Percentiles rank a stretch among this genome's conserved stretches.
These are phyloP conservation scores for Bursaphelenchus mucronatus DNA, from an alignment of 1,140 invertebrate genomes.

Conservation along the genomic window DNA sequence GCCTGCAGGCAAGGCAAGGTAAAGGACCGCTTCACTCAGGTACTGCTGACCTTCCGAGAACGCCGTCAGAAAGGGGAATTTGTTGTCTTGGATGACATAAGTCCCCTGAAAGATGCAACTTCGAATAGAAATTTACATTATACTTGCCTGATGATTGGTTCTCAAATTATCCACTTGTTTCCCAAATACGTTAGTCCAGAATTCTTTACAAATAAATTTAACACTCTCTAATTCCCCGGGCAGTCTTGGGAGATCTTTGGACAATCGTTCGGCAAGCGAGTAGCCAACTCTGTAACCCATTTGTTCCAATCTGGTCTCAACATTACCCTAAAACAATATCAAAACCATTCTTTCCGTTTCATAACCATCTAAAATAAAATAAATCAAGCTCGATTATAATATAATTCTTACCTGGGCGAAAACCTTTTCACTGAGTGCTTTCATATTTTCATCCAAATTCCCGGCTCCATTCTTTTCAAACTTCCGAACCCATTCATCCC, in stretches of 20 bases:
- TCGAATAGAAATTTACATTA: conserved; percentile 12
- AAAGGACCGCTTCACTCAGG: conserved; percentile 81
- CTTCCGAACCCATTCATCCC: conserved; percentile 36
- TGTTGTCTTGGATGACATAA: conserved; percentile 94
- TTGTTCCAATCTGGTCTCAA: conserved; percentile 53
- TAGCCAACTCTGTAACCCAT: conserved; percentile 55
- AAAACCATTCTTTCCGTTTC: neutral
- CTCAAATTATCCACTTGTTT: conserved; percentile 97
- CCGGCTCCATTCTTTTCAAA: conserved; percentile 17
- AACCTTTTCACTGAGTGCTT: conserved; percentile 37
- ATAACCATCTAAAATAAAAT: conserved; percentile 22
- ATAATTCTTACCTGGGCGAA: conserved; percentile 48
- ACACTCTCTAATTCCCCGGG: conserved; percentile 96
- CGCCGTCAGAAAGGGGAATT: conserved; percentile 80
- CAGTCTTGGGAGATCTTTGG: conserved; percentile 80
- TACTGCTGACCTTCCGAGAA: conserved; percentile 85
- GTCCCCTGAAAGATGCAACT: conserved; percentile 68
- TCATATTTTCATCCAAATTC: conserved; percentile 27
- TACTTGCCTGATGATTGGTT: conserved; percentile 80
- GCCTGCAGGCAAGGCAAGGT: conserved; percentile 90
- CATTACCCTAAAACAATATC: conserved; percentile 47
- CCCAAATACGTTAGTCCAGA: conserved; percentile 91
- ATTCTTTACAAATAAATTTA: conserved; percentile 98
- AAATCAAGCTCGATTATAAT: neutral
- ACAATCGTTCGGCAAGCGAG: conserved; percentile 47